phyloP scores from a whole-genome alignment of 2,888 invertebrate species.

The Hydriomena furcata region DNA sequence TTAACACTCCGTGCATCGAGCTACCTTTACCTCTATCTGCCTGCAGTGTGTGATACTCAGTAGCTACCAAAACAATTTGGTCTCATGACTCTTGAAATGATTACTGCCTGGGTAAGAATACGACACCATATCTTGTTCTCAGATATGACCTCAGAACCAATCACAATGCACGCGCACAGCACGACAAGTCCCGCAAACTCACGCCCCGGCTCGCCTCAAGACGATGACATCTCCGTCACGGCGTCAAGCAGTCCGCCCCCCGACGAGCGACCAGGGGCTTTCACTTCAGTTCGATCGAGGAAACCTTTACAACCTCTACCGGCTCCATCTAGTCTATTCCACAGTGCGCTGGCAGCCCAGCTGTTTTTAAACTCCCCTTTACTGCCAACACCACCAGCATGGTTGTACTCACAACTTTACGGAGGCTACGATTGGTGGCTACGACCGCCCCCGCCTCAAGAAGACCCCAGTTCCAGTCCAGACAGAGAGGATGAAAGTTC shows the following conservation, averaged over 20 bases:
- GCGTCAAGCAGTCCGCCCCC: slow-evolving; percentile 82
- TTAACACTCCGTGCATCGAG: too few species aligned
- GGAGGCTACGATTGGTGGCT: slow-evolving; percentile 89
- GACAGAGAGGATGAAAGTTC: slow-evolving; percentile 74
- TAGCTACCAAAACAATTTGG: too few species aligned
- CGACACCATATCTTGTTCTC: slow-evolving; percentile 30
- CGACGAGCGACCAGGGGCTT: slow-evolving; percentile 80
- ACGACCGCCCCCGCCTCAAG: slow-evolving; percentile 68
- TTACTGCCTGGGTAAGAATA: background rate
- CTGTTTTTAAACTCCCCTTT: slow-evolving; percentile 89
- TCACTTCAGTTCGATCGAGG: slow-evolving; percentile 77
- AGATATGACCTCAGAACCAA: slow-evolving; percentile 72
- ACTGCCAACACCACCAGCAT: slow-evolving; percentile 89
- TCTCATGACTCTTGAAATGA: too few species aligned
- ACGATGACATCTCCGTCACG: slow-evolving; percentile 86
- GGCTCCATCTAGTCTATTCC: slow-evolving; percentile 77
- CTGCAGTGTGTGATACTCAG: too few species aligned
- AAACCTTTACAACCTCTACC: slow-evolving; percentile 76
- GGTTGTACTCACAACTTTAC: slow-evolving; percentile 91
- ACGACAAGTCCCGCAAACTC: slow-evolving; percentile 88
- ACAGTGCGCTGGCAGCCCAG: slow-evolving; percentile 85
- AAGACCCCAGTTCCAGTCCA: slow-evolving; percentile 72
- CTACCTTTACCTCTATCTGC: too few species aligned
- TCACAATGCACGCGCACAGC: slow-evolving; percentile 85
- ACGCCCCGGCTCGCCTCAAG: slow-evolving; percentile 81